These are phyloP conservation scores for Netelia melanura DNA, from an alignment of 2,888 invertebrate species.

Conservation along the genomic window DNA sequence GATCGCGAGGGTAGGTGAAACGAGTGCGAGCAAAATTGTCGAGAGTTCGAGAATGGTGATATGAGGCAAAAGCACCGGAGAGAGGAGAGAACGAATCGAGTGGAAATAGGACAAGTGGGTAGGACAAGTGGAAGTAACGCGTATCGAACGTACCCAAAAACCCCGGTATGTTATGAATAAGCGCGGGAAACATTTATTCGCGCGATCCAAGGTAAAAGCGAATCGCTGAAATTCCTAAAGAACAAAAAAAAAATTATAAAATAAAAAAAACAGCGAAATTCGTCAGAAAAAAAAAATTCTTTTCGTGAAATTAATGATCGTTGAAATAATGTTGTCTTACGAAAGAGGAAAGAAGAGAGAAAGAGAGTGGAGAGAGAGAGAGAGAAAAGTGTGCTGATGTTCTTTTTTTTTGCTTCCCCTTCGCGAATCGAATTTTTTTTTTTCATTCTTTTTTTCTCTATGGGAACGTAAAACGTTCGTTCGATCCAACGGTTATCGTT, in stretches of 20 bases:
- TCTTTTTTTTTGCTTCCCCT: too few species aligned
- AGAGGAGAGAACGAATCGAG: constrained; percentile 52
- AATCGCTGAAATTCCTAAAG: background rate
- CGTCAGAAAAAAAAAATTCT: background rate
- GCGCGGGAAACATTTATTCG: background rate
- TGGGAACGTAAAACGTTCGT: too few species aligned
- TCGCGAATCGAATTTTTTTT: too few species aligned
- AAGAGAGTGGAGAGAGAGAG: too few species aligned
- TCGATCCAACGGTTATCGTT: too few species aligned
- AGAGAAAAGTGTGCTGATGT: too few species aligned
- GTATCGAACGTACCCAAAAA: constrained; percentile 51
- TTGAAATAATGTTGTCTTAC: too few species aligned
- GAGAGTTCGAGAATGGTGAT: constrained; percentile 46
- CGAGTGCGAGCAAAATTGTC: constrained; percentile 47
- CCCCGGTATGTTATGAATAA: constrained; percentile 17
- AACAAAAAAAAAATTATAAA: background rate
- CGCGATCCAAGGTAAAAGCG: too few species aligned
- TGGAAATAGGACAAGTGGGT: constrained; percentile 60
- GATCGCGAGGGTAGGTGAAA: background rate
- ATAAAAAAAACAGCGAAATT: background rate
- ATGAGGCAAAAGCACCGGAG: constrained; percentile 14
- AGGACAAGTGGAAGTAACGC: constrained; percentile 65
- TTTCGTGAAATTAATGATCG: too few species aligned
- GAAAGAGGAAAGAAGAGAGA: too few species aligned
- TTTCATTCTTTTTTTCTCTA: too few species aligned